A percentile compares a stretch with the other conserved stretches of the same genome.
Evolutionary conservation across 2,888 invertebrate species (phyloP).

Genomic region (Therioaphis trifolii): DNA sequence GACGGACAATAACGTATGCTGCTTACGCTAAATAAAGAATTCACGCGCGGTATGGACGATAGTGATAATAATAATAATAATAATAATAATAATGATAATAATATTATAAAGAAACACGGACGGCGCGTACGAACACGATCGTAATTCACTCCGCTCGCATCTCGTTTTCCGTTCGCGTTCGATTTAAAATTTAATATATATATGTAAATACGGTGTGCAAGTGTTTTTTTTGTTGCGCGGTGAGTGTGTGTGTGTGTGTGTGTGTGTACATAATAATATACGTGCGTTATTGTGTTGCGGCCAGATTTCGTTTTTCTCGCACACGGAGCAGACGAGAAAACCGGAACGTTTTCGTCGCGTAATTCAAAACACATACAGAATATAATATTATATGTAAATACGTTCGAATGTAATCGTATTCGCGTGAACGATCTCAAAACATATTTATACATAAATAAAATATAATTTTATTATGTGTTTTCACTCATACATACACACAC

Average conservation of each 20-base stretch:
- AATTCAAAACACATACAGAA: neutral
- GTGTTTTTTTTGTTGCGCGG: too few relatives aligned
- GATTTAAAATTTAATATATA: neutral
- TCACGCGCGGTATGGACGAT: neutral
- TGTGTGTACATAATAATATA: neutral
- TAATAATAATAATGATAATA: too few relatives aligned
- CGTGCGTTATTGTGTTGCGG: neutral
- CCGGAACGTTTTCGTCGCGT: constrained; percentile 39
- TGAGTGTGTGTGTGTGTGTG: too few relatives aligned
- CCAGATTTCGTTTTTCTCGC: constrained; percentile 44
- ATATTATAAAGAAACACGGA: too few relatives aligned
- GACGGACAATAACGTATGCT: constrained; percentile 16
- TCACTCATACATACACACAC: too few relatives aligned
- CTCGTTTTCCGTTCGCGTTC: constrained; percentile 1
- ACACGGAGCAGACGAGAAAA: constrained; percentile 18
- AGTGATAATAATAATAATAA: neutral
- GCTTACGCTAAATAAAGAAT: too few relatives aligned
- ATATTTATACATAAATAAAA: neutral
- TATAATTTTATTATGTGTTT: too few relatives aligned
- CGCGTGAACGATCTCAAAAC: constrained; percentile 8
- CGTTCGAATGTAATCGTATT: too few relatives aligned
- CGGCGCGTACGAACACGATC: too few relatives aligned
- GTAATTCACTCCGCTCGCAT: too few relatives aligned
- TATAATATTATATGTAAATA: too few relatives aligned
- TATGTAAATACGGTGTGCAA: neutral